Conservation (phyloP, 2,888 invertebrate genomes). For the Pseudococcus longispinus region DNA sequence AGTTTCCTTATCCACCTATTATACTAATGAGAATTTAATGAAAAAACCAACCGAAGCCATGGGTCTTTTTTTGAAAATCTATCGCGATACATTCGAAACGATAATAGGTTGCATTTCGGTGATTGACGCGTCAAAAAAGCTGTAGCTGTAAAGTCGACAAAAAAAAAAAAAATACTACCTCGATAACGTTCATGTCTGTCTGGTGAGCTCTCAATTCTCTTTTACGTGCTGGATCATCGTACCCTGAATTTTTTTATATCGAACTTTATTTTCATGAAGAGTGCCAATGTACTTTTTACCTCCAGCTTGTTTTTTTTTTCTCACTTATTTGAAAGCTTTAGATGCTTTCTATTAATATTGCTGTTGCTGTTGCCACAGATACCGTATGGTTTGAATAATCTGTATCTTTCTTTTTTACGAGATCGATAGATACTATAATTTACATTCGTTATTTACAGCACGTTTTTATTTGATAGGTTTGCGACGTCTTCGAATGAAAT, state of each 20-base stretch:
- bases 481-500: not conserved
- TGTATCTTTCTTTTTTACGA: not conserved
- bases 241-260: not conserved
- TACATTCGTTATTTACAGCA: conserved; percentile 1
- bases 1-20: not conserved
- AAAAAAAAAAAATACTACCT: too few species aligned
- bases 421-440: not conserved
- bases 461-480: not conserved
- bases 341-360: not conserved
- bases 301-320: too few species aligned
- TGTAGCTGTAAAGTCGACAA: too few species aligned
- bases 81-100: not conserved
- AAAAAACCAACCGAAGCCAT: not conserved
- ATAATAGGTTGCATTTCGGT: not conserved
- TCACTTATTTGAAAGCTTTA: not conserved
- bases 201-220: too few species aligned
- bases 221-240: too few species aligned
- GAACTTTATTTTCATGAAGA: not conserved
- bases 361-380: not conserved
- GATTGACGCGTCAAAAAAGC: not conserved
- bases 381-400: not conserved
- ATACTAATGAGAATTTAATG: conserved; percentile 23
- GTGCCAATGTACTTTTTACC: not conserved
- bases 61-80: not conserved
- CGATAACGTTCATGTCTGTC: too few species aligned